Evolutionary conservation across 2,888 invertebrate species (phyloP).

Genomic region (Pardosa pseudoannulata): DNA sequence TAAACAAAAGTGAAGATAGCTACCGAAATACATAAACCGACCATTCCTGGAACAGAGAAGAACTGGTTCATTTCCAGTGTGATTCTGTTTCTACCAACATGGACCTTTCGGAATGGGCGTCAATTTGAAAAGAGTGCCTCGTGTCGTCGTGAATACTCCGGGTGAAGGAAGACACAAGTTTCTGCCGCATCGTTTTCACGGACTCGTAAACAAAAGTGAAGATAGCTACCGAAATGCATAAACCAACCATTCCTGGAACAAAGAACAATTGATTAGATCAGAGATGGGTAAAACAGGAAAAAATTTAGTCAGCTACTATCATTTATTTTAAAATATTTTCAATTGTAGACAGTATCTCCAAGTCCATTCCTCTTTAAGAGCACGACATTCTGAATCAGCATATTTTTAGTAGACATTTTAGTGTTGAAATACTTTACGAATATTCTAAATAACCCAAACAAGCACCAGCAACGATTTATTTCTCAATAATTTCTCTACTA

Average conservation of each 20-base stretch:
- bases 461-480: too few species aligned
- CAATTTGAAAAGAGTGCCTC: background rate
- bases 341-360: too few species aligned
- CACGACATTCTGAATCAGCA: too few species aligned
- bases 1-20: slow-evolving; percentile 63
- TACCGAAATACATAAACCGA: slow-evolving; percentile 56
- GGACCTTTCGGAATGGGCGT: slow-evolving; percentile 41
- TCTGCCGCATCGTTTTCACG: slow-evolving; percentile 54
- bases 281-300: too few species aligned
- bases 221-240: slow-evolving; percentile 56
- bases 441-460: too few species aligned
- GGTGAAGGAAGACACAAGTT: slow-evolving; percentile 29
- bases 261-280: too few species aligned
- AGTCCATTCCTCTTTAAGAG: too few species aligned
- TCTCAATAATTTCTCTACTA: too few species aligned
- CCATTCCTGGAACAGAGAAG: slow-evolving; percentile 48
- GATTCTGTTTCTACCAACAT: slow-evolving; percentile 59
- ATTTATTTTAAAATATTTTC: too few species aligned
- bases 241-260: slow-evolving; percentile 56
- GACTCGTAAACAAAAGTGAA: slow-evolving; percentile 65
- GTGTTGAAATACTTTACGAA: too few species aligned
- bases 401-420: too few species aligned
- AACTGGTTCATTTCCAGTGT: slow-evolving; percentile 33
- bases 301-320: too few species aligned
- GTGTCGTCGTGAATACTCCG: background rate